A percentile compares a stretch with the other conserved stretches of the same genome.
phyloP scores from a whole-genome alignment of 2,113 vertebrate genomes.

The Monarcha castaneiventris region DNA sequence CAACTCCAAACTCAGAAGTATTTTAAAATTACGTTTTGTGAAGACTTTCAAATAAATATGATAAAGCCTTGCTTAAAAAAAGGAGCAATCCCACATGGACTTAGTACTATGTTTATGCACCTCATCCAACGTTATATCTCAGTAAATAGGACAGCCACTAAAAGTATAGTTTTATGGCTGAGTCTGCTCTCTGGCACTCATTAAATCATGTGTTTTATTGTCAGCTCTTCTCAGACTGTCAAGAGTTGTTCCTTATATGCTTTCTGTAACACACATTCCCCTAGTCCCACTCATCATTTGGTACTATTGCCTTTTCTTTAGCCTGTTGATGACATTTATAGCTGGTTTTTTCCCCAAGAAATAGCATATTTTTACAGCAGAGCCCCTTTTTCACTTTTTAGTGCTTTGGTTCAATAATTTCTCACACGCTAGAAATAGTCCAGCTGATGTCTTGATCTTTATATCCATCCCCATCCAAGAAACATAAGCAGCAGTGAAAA shows the following conservation, averaged over 20 bases:
- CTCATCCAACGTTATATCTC: slow-evolving; percentile 18
- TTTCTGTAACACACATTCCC: slow-evolving; percentile 30
- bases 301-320: background rate
- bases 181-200: slow-evolving; percentile 7
- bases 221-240: slow-evolving; percentile 61
- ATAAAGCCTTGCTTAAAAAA: slow-evolving; percentile 46
- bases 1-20: slow-evolving; percentile 38
- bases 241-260: slow-evolving; percentile 1
- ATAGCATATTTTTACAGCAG: background rate
- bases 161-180: slow-evolving; percentile 41
- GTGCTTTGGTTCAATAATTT: background rate
- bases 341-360: background rate
- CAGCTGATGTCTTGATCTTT: slow-evolving; percentile 26
- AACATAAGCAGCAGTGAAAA: background rate
- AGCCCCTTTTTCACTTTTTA: background rate
- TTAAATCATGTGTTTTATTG: slow-evolving; percentile 62
- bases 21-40: slow-evolving; percentile 39
- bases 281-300: slow-evolving; percentile 22
- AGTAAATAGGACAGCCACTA: slow-evolving; percentile 45
- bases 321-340: slow-evolving; percentile 49
- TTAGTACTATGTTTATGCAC: slow-evolving; percentile 2
- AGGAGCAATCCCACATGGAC: background rate
- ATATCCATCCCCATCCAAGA: background rate
- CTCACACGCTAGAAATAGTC: background rate
- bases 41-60: slow-evolving; percentile 70